A percentile compares a stretch with the other conserved stretches of the same genome.
These are phyloP conservation scores for Drosophila neocordata DNA, from an alignment of 1,140 invertebrate species.

Conservation along the genomic window DNA sequence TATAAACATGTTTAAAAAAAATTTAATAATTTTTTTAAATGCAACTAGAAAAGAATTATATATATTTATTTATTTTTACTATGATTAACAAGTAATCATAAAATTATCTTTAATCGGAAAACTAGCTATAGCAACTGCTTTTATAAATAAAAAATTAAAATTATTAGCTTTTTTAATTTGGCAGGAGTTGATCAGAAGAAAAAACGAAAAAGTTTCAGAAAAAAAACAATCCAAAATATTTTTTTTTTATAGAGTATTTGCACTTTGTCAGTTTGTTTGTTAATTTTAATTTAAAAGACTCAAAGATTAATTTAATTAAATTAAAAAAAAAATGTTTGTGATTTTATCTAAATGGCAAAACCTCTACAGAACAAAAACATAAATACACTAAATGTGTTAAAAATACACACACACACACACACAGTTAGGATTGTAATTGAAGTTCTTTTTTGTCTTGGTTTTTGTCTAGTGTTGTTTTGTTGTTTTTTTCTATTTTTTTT, in stretches of 20 bases:
- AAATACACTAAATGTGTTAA: background rate
- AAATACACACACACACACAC: background rate
- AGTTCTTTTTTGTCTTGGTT: constrained; percentile 6
- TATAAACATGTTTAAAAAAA: too few relatives aligned
- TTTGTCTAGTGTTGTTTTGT: background rate
- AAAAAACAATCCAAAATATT: too few relatives aligned
- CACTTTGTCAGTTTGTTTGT: background rate
- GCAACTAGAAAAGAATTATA: too few relatives aligned
- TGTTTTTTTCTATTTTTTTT: background rate
- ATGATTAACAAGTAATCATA: too few relatives aligned
- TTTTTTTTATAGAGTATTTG: background rate
- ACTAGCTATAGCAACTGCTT: too few relatives aligned
- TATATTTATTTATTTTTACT: too few relatives aligned
- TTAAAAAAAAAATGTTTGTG: background rate
- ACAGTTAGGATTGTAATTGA: constrained; percentile 7
- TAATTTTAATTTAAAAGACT: background rate
- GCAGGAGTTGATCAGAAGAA: too few relatives aligned
- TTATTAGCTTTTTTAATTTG: too few relatives aligned
- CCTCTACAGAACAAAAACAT: background rate
- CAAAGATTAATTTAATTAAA: constrained; percentile 13
- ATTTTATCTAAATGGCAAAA: background rate
- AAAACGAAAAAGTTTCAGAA: too few relatives aligned
- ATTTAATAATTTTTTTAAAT: too few relatives aligned
- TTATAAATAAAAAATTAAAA: too few relatives aligned
- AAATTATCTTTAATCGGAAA: too few relatives aligned